phyloP scores from a whole-genome alignment of 1,140 invertebrate genomes.

The Planococcus citri region DNA sequence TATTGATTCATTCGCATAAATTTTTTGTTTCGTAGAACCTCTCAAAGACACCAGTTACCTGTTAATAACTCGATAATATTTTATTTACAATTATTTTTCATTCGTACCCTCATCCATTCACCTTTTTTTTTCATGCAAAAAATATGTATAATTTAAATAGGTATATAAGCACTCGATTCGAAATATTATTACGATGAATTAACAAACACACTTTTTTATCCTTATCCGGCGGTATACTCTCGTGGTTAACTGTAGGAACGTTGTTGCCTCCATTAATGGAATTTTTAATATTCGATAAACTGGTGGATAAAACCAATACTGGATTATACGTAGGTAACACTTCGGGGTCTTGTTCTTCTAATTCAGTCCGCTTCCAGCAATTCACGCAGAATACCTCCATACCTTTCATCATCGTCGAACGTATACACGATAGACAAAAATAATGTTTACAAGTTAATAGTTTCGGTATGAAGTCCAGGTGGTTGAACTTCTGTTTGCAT shows the following conservation, averaged over 20 bases:
- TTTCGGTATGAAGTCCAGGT: constrained; percentile 52
- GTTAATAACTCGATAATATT: no score
- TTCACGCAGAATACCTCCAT: constrained; percentile 51
- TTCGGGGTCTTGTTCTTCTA: constrained; percentile 46
- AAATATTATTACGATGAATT: no score
- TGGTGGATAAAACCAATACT: constrained; percentile 36
- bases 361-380: constrained; percentile 51
- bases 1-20: no score
- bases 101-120: no score
- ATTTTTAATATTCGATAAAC: constrained; percentile 28
- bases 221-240: constrained; percentile 36
- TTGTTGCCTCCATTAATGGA: constrained; percentile 23
- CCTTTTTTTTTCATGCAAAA: no score
- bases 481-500: constrained; percentile 56
- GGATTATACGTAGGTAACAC: constrained; percentile 50
- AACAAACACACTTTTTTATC: constrained; percentile 29
- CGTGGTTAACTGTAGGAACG: constrained; percentile 15
- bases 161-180: no score
- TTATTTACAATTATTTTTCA: no score
- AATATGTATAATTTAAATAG: no score
- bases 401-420: constrained; percentile 46
- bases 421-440: constrained; percentile 59
- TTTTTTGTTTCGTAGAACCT: no score
- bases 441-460: constrained; percentile 60
- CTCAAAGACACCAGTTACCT: no score